A percentile compares a stretch with the other conserved stretches of the same genome.
Evolutionary conservation across 2,113 vertebrate species (phyloP).

Genomic region (Xenopus tropicalis): UCB_Xtro_10.0 CM004449.2:86361501-86362000

Average conservation of each 20-base stretch:
- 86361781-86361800: not conserved
- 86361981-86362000: no score
- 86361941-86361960: no score
- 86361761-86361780: not conserved
- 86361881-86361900: no score
- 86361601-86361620: not conserved
- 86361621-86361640: slow-evolving; percentile 18
- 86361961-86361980: no score
- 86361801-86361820: no score
- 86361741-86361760: not conserved
- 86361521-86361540: slow-evolving; percentile 5
- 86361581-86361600: slow-evolving; percentile 4
- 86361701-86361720: not conserved
- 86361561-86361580: not conserved
- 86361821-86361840: no score
- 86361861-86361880: no score
- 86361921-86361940: no score
- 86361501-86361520: slow-evolving; percentile 3
- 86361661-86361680: not conserved
- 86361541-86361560: slow-evolving; percentile 18
- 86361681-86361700: not conserved
- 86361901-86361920: no score
- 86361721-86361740: not conserved
- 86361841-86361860: no score
- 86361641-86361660: not conserved